Evolutionary conservation across 2,797 vertebrate genomes (phyloP), one percentile per base, ranked within the genome.

Genomic region (Gymnocypris eckloni): DNA sequence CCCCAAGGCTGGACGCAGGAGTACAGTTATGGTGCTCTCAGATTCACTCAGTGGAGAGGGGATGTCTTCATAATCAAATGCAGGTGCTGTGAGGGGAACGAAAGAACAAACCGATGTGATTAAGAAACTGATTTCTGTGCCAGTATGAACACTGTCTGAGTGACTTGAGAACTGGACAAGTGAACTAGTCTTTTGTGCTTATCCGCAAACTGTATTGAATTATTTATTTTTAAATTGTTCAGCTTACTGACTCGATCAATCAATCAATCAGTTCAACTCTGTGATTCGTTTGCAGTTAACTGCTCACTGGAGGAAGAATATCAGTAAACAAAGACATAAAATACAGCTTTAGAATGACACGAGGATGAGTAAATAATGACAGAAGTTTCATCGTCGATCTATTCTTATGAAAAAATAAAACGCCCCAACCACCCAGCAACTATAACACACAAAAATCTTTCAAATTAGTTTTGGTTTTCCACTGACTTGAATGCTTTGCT

Each of bases 11-110:
- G 98, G 98, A 88, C 97, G 96, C 93, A 99, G 94, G 82, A 98
- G 94, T 86, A 99, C 97, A 0, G 98, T 99, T 94, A 98, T 98
- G 91, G 98, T 99, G 91, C 93, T 97, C 94, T 99, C 97, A 0
- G 98, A 97, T 92, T 99, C 98, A 0, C 96, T 95, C 91, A 99
- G 94, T 0, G 97, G 97, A 0, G 97, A 96, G 0, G 97, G 97
- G 91, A 98, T 94, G 90, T 98, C 97, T 48, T 97, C 97, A 0
- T 99, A 99, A 93, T 99, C 98, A 3, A 99, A 99, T 81, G 96
- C 95, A 15, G 98, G 98, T 81, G 98, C 98, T 97, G 91, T 5
- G 52, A 54, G 1, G 86, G 12, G 88, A 39, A 50, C 39, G 56
- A 75, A 48, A 81, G 54, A 81, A 28, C 1, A 64, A 50, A 70